A percentile compares a stretch with the other conserved stretches of the same genome.
Conservation (phyloP, 2,888 invertebrate genomes). For the Coecobrya sp. region DNA sequence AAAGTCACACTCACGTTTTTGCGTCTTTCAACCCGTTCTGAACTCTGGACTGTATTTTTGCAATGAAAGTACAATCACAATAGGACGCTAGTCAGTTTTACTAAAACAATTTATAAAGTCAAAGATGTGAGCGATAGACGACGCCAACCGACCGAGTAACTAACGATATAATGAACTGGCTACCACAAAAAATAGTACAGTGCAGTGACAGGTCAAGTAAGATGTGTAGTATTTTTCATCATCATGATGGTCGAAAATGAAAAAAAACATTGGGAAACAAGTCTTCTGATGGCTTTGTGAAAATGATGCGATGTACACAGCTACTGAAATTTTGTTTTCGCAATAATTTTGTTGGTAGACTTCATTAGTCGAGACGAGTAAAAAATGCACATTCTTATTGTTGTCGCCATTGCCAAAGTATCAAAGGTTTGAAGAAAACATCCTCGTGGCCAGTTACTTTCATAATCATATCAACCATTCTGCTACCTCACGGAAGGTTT, state of each 20-base stretch:
- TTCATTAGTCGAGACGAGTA: slow-evolving; percentile 45
- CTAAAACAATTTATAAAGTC: slow-evolving; percentile 29
- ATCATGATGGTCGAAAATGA: not conserved
- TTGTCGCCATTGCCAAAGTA: slow-evolving; percentile 45
- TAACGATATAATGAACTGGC: slow-evolving; percentile 21
- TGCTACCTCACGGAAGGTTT: slow-evolving; percentile 3
- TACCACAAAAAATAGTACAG: slow-evolving; percentile 35
- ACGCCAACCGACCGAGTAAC: slow-evolving; percentile 64
- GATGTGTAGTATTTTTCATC: not conserved
- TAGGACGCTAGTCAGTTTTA: not conserved
- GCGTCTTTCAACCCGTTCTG: slow-evolving; percentile 16
- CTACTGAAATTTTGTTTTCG: slow-evolving; percentile 37
- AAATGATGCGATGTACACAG: not conserved
- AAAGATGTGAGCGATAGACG: slow-evolving; percentile 69
- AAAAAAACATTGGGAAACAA: slow-evolving; percentile 20
- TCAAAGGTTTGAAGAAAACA: not conserved
- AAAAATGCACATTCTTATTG: not conserved
- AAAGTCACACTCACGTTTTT: slow-evolving; percentile 49
- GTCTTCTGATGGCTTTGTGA: slow-evolving; percentile 10
- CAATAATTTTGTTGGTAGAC: slow-evolving; percentile 53
- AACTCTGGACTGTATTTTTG: not conserved
- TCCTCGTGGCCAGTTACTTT: slow-evolving; percentile 4
- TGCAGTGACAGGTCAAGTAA: slow-evolving; percentile 53
- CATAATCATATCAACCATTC: slow-evolving; percentile 30
- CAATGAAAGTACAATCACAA: not conserved